These are phyloP conservation scores for Halesus radiatus DNA, from an alignment of 1,140 invertebrate species.

Conservation along the genomic window DNA sequence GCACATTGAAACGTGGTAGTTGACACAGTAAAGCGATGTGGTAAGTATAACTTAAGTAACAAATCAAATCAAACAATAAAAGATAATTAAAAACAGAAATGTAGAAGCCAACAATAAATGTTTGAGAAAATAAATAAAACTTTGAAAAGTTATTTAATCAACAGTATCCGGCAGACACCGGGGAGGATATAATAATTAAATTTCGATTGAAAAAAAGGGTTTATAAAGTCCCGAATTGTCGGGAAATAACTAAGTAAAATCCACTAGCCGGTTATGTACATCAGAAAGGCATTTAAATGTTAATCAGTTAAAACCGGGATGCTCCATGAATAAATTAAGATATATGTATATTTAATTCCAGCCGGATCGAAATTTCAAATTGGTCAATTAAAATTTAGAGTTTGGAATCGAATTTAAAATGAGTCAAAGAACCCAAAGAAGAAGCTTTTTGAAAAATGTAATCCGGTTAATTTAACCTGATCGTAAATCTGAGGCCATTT, in stretches of 20 bases:
- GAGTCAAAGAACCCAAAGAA: neutral
- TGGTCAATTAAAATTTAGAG: neutral
- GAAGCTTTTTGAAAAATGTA: no score
- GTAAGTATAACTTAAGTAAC: no score
- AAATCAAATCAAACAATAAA: no score
- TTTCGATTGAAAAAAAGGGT: neutral
- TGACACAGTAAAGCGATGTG: no score
- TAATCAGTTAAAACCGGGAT: conserved; percentile 52
- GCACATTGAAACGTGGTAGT: no score
- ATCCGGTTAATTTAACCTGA: no score
- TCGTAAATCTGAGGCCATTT: no score
- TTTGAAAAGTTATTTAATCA: no score
- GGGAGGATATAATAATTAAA: neutral
- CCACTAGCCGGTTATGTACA: neutral
- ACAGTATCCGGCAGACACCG: no score
- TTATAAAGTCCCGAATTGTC: neutral
- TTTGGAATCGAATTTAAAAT: neutral
- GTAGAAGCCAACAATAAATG: neutral
- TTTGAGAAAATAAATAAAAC: neutral
- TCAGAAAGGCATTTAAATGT: conserved; percentile 53
- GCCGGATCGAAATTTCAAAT: conserved; percentile 22
- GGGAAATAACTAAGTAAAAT: neutral
- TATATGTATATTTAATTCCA: conserved; percentile 38
- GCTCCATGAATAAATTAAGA: conserved; percentile 55
- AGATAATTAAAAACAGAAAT: neutral